These are phyloP conservation scores for Novumbra hubbsi DNA, from an alignment of 2,797 vertebrate species.

Conservation along the genomic window DNA sequence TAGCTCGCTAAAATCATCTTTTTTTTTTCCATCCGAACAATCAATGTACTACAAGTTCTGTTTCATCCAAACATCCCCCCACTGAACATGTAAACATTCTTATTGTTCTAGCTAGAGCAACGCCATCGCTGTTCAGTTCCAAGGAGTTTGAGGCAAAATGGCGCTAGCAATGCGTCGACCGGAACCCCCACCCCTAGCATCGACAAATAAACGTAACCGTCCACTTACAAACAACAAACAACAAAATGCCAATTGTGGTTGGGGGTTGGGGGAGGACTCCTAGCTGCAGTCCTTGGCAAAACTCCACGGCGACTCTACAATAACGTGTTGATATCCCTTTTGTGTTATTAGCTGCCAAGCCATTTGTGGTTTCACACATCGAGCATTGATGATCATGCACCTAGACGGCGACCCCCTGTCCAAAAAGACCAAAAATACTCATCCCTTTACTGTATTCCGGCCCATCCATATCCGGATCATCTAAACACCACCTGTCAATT, in stretches of 20 bases:
- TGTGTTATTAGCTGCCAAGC: slow-evolving; percentile 68
- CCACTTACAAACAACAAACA: slow-evolving; percentile 77
- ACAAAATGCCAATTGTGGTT: slow-evolving; percentile 60
- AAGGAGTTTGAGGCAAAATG: slow-evolving; percentile 67
- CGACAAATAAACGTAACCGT: slow-evolving; percentile 67
- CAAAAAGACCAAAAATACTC: neutral
- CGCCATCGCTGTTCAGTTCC: slow-evolving; percentile 51
- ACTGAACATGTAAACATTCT: slow-evolving; percentile 52
- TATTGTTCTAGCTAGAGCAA: slow-evolving; percentile 46
- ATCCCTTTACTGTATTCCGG: neutral
- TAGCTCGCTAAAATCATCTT: neutral
- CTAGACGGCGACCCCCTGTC: neutral
- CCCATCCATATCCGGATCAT: slow-evolving; percentile 17
- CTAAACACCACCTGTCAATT: slow-evolving; percentile 60
- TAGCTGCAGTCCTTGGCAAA: slow-evolving; percentile 64
- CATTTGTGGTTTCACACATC: slow-evolving; percentile 71
- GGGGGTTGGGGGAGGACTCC: too few relatives aligned
- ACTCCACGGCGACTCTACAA: slow-evolving; percentile 69
- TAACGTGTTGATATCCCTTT: slow-evolving; percentile 69
- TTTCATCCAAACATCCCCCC: slow-evolving; percentile 46
- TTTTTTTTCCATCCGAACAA: slow-evolving; percentile 11
- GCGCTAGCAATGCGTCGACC: slow-evolving; percentile 75
- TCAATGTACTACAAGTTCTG: slow-evolving; percentile 47
- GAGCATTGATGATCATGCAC: slow-evolving; percentile 19
- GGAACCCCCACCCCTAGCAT: slow-evolving; percentile 68